These are phyloP conservation scores for Ochropleura plecta DNA, from an alignment of 2,888 invertebrate species.

Conservation along the genomic window DNA sequence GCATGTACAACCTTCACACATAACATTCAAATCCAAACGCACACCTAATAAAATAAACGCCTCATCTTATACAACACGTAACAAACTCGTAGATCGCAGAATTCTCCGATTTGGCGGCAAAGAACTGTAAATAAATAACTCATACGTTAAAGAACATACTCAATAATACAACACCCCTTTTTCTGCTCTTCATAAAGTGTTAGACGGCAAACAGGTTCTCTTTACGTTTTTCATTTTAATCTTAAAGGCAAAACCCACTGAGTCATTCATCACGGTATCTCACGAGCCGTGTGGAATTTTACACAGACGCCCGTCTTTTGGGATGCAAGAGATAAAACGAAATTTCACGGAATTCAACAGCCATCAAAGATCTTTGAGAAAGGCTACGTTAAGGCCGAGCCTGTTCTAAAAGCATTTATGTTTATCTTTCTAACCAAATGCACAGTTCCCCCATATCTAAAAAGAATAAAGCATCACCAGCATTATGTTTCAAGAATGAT, in stretches of 20 bases:
- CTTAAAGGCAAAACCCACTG: constrained; percentile 67
- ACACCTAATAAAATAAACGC: constrained; percentile 47
- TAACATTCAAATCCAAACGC: constrained; percentile 55
- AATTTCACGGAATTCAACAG: constrained; percentile 60
- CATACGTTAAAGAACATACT: constrained; percentile 54
- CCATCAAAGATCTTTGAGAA: constrained; percentile 60
- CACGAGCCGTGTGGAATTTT: constrained; percentile 64
- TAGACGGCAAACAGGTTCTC: constrained; percentile 62
- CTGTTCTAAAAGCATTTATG: constrained; percentile 55
- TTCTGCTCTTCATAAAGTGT: constrained; percentile 68
- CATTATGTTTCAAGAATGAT: constrained; percentile 38
- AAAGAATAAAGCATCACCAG: constrained; percentile 40
- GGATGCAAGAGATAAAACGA: constrained; percentile 62
- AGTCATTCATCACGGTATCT: constrained; percentile 70
- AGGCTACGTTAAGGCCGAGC: constrained; percentile 39
- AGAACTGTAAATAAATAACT: constrained; percentile 54
- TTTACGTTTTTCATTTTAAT: constrained; percentile 69
- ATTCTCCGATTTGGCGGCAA: constrained; percentile 18
- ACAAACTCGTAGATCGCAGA: constrained; percentile 13
- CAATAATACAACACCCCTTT: constrained; percentile 64
- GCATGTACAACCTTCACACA: constrained; percentile 50
- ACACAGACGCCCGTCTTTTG: constrained; percentile 59
- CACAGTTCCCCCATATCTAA: constrained; percentile 47
- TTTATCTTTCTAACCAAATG: constrained; percentile 59
- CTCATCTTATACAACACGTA: constrained; percentile 29